Percentiles rank a stretch among this genome's conserved stretches.
phyloP scores from a whole-genome alignment of 2,113 vertebrate genomes.

The Ifrita kowaldi region DNA sequence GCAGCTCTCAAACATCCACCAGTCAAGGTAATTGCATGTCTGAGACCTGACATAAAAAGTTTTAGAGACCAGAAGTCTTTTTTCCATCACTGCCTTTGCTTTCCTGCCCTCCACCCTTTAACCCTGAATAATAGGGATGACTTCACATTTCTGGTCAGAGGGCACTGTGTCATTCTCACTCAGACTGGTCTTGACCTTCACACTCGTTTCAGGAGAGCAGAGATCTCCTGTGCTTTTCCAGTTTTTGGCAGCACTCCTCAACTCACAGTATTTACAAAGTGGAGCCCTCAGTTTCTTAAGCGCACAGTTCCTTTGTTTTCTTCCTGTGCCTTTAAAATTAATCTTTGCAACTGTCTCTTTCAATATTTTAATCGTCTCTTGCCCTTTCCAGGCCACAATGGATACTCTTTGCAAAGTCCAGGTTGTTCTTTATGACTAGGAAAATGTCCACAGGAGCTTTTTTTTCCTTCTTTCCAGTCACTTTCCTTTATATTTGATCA shows the following conservation, averaged over 20 bases:
- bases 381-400: not conserved
- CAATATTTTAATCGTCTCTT: not conserved
- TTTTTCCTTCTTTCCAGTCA: not conserved
- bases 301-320: not conserved
- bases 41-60: not conserved
- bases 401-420: not conserved
- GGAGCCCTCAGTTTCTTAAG: not conserved
- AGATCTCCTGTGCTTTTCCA: not conserved
- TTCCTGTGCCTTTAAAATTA: not conserved
- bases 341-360: not conserved
- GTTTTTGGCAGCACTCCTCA: not conserved
- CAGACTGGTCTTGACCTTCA: not conserved
- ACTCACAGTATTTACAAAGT: not conserved
- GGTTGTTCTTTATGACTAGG: not conserved
- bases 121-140: not conserved
- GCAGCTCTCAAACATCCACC: not conserved
- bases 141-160: not conserved
- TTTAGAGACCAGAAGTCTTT: not conserved
- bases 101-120: not conserved
- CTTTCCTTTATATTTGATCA: not conserved
- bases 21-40: fast-evolving
- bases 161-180: no score
- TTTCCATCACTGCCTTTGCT: not conserved
- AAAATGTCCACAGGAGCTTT: not conserved
- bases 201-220: fast-evolving